These are phyloP conservation scores for Habrosyne pyritoides DNA, from an alignment of 2,888 invertebrate species.

Conservation along the genomic window DNA sequence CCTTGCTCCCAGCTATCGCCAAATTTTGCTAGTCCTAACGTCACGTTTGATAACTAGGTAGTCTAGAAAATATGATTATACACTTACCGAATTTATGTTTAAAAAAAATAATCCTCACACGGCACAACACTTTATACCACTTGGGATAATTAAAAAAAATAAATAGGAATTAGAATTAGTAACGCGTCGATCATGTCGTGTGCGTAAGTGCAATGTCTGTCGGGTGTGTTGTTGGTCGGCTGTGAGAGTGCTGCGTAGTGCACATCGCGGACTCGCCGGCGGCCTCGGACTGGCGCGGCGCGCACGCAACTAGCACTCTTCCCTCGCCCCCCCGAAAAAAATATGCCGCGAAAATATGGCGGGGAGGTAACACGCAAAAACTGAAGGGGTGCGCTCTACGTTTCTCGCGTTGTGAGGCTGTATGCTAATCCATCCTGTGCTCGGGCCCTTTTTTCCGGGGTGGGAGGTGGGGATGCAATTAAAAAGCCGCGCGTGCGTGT, in stretches of 20 bases:
- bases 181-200: conserved; percentile 36
- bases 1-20: conserved; percentile 82
- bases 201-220: conserved; percentile 50
- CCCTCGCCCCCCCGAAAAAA: conserved; percentile 59
- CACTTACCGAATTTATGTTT: conserved; percentile 38
- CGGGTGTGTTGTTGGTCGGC: too few species aligned
- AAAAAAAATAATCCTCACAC: conserved; percentile 29
- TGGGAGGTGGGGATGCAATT: conserved; percentile 78
- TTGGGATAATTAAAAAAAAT: conserved; percentile 44
- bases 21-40: conserved; percentile 74
- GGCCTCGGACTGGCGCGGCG: conserved; percentile 74
- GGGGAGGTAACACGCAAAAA: conserved; percentile 75
- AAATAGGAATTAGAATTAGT: conserved; percentile 25
- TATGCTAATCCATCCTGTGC: conserved; percentile 82
- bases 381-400: conserved; percentile 76
- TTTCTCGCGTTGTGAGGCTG: conserved; percentile 71
- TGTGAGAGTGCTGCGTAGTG: conserved; percentile 47
- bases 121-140: conserved; percentile 48
- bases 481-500: conserved; percentile 82
- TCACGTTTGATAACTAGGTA: conserved; percentile 62
- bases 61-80: conserved; percentile 41
- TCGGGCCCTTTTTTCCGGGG: conserved; percentile 78
- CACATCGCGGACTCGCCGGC: conserved; percentile 76
- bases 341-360: conserved; percentile 76
- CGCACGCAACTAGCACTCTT: conserved; percentile 61